Percentiles rank a stretch among this genome's conserved stretches.
Evolutionary conservation across 1,140 invertebrate species (phyloP).

Genomic region (Eupristina koningsbergeri): DNA sequence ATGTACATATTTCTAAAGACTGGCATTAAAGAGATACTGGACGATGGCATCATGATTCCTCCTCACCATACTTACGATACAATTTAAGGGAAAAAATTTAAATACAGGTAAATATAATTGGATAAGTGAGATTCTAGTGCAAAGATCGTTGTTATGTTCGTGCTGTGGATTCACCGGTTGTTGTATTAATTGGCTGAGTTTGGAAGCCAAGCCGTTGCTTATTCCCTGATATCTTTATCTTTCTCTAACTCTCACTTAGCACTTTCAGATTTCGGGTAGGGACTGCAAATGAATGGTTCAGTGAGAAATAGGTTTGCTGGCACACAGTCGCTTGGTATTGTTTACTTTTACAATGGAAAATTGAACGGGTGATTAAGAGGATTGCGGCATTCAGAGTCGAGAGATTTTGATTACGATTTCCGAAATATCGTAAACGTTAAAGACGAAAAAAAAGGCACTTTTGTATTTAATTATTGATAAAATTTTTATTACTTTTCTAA

Average conservation of each 20-base stretch:
- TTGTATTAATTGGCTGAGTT: constrained; percentile 22
- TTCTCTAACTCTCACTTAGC: not conserved
- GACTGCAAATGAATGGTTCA: constrained; percentile 58
- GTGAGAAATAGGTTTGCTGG: constrained; percentile 31
- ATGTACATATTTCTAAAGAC: not conserved
- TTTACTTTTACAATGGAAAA: constrained; percentile 34
- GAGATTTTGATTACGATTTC: not conserved
- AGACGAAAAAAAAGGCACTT: not conserved
- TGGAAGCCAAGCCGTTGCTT: constrained; percentile 23
- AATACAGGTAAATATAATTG: not conserved
- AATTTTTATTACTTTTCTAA: too few relatives aligned
- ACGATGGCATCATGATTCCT: too few relatives aligned
- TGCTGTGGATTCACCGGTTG: not conserved
- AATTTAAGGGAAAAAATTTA: too few relatives aligned
- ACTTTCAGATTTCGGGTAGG: constrained; percentile 41
- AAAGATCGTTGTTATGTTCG: not conserved
- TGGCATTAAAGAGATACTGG: too few relatives aligned
- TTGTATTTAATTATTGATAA: not conserved
- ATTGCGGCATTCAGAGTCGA: not conserved
- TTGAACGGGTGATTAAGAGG: constrained; percentile 22
- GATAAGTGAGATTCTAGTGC: not conserved
- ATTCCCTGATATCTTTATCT: not conserved
- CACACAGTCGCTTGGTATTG: constrained; percentile 21
- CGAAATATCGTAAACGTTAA: not conserved
- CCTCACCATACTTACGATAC: too few relatives aligned